Base-by-base conservation (phyloP, 2,797 vertebrate genomes). In the Pantherophis vulpinus region DNA sequence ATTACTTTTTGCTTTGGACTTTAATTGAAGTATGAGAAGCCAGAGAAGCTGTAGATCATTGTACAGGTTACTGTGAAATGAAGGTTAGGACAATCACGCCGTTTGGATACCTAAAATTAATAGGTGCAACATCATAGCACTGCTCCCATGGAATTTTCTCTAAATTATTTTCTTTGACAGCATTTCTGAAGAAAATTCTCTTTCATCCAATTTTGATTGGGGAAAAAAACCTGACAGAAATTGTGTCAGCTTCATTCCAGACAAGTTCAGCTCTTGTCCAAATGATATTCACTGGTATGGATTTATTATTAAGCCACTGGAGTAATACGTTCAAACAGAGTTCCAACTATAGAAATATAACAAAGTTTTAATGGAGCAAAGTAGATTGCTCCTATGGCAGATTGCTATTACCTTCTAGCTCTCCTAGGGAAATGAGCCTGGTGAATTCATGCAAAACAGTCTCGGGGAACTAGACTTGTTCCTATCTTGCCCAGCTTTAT, bases 341-440 rank as follows among this genome's bases (percentile, higher is more conserved):
- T 97, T 95, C 94, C 95, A 96, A 94, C 94, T 96, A 95, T 90
- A 94, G 90, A 95, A 95, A 92, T 95, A 91, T 96, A 97, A 97
- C 95, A 95, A 98, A 97, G 93, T 98, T 98, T 97, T 97, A 97
- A 96, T 95, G 90, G 83, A 93, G 89, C 79, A 92, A 96, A 96
- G 93, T 95, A 93, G 93, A 94, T 95, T 96, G 96, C 91, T 96
- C 25, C 92, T 70, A 60, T 95, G 94, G 95, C 93, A 95, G 94
- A 95, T 87, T 91, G 18, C 96, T 97, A 97, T 95, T 97, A 95
- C 87, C 87, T 95, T 94, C 88, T 93, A 97, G 96, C 91, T 95
- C 94, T 87, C 91, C 91, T 93, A 95, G 42, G 79, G 23, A 83
- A 96, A 97, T 93, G 97, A 97, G 96, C 97, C 91, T 92, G 93